These are phyloP conservation scores for Pseudopleuronectes americanus DNA, from an alignment of 2,797 vertebrate genomes.

Conservation along the genomic window DNA sequence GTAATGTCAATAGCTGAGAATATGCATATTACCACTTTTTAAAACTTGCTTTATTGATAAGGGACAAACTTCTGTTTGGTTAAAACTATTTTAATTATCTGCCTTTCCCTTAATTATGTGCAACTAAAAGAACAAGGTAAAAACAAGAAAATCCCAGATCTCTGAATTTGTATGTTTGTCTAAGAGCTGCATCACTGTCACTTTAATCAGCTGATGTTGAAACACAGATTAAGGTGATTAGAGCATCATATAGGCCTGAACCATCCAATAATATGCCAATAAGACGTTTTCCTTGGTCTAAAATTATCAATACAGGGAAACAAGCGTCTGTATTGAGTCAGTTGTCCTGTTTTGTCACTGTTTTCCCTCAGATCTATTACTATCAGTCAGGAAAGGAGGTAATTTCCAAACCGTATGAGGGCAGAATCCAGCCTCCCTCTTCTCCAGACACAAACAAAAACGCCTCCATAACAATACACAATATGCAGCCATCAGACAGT, in stretches of 20 bases:
- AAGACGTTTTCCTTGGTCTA: neutral
- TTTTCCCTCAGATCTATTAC: conserved; percentile 72
- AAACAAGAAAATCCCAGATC: neutral
- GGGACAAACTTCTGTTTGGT: neutral
- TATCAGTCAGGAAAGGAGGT: conserved; percentile 61
- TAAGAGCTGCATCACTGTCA: neutral
- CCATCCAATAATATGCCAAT: too few species aligned
- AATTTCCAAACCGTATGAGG: conserved; percentile 63
- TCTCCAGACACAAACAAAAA: conserved; percentile 71
- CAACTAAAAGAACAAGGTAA: neutral
- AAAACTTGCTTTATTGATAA: neutral
- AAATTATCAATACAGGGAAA: neutral
- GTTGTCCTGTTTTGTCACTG: neutral
- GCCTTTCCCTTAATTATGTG: neutral
- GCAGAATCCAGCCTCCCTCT: conserved; percentile 74
- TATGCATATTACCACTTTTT: neutral
- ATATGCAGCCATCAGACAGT: conserved; percentile 85
- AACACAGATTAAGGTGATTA: neutral
- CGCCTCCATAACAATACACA: conserved; percentile 85
- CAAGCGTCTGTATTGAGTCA: neutral
- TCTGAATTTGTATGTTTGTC: neutral
- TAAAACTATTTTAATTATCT: neutral
- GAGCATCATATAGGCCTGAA: neutral
- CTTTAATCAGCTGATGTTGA: neutral
- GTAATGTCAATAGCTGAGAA: neutral